Conservation (phyloP, 2,113 vertebrate genomes). For the Talpa occidentalis region DNA sequence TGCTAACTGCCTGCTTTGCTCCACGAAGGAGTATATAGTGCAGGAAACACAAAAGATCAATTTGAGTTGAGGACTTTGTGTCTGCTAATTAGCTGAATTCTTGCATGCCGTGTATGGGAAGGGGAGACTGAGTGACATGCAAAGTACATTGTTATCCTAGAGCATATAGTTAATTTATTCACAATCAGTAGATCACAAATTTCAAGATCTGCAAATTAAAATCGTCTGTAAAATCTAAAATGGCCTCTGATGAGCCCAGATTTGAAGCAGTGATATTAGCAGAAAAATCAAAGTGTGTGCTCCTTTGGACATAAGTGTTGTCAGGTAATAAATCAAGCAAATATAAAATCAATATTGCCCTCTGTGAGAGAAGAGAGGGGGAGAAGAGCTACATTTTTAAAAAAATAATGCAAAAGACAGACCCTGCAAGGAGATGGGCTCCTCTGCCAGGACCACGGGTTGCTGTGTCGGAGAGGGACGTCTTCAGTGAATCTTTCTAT, state of each 20-base stretch:
- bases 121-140: neutral
- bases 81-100: neutral
- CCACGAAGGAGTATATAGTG: neutral
- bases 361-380: neutral
- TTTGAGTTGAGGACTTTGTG: neutral
- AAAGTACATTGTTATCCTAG: neutral
- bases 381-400: neutral
- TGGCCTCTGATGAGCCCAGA: neutral
- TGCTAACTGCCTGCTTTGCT: neutral
- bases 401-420: neutral
- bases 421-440: neutral
- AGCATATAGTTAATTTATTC: neutral
- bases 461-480: neutral
- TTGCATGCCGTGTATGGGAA: neutral
- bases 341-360: constrained; percentile 60
- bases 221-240: neutral
- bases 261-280: neutral
- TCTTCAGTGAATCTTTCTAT: constrained; percentile 8
- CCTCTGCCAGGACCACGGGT: neutral
- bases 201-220: neutral
- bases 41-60: neutral
- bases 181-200: neutral
- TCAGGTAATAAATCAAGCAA: constrained; percentile 64
- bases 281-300: neutral
- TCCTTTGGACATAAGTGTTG: neutral